Evolutionary conservation across 2,113 vertebrate genomes (phyloP), one percentile per base, ranked within the genome.

Genomic region (Hippocampus zosterae): DNA sequence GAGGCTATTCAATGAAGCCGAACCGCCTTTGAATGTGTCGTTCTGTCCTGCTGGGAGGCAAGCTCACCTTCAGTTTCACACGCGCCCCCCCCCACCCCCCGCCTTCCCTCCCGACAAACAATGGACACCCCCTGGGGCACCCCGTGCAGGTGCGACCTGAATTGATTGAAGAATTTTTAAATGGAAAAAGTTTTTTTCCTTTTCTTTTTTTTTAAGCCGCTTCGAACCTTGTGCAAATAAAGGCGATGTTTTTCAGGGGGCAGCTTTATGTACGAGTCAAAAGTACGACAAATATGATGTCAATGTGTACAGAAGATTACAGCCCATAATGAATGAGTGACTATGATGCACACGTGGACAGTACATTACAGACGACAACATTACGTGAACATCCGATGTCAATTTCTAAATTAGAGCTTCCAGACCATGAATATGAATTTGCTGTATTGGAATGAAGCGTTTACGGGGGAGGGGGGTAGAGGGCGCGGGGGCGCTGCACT

Each of bases 101-200:
- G 8, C 71, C 88, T 63, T 72, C 69, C 68, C 83, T 81, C 76
- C 12, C 76, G 11, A 25, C 55, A 85, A 85, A 92, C 90, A 92
- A 92, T 86, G 80, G 82, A 86, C 72, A 64, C 76, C 87, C 85
- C 40, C 7, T 86, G 78, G 67, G 76, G 80, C 85, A 81, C 79
- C 87, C 69, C 81, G 79, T 12, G 40, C 93, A 94, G 93, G 92
- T 92, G 92, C 90, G 91, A 91, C 84, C 84, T 89, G 88, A 86
- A 89, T 87, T 90, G 85, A 93, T 91, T 64, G 21, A 11, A 64
- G n/a, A 11, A 19, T 9, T 2, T 6, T 11, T 8, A 21, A 33
- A 33, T 13, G 9, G 25, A 56, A 81, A 90, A 91, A 91, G 41
- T 42, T 42, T 10, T 11, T 44, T 29, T 29, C 3, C 1, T 44